These are phyloP conservation scores for Scaeva pyrastri DNA, from an alignment of 2,888 invertebrate genomes.

Conservation along the genomic window DNA sequence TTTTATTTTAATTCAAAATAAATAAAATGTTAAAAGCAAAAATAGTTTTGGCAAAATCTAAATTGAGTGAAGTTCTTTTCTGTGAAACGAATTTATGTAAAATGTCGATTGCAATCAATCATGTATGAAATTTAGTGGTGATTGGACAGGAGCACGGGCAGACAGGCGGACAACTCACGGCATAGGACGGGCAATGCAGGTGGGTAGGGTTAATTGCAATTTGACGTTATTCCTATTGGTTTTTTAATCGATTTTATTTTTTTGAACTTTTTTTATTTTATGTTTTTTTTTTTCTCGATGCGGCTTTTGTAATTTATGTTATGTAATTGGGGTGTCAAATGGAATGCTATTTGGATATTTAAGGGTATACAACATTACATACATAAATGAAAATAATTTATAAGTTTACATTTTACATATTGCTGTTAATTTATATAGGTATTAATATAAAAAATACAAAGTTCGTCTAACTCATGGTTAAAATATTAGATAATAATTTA, in stretches of 20 bases:
- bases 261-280: conserved; percentile 1
- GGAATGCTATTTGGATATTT: neutral
- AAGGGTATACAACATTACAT: neutral
- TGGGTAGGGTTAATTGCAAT: conserved; percentile 28
- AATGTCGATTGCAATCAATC: conserved; percentile 62
- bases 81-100: conserved; percentile 49
- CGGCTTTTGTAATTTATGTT: conserved; percentile 9
- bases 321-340: conserved; percentile 5
- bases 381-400: neutral
- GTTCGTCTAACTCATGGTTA: too few species aligned
- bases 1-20: neutral
- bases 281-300: neutral
- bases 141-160: too few species aligned
- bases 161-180: too few species aligned
- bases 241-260: neutral
- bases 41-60: conserved; percentile 2
- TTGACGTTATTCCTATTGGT: conserved; percentile 23
- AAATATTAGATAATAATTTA: too few species aligned
- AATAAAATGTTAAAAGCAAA: conserved; percentile 18
- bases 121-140: conserved; percentile 56
- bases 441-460: too few species aligned
- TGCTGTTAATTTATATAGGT: neutral
- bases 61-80: conserved; percentile 30
- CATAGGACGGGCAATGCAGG: too few species aligned
- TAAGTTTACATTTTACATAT: neutral